Evolutionary conservation across 2,888 invertebrate genomes (phyloP).

Genomic region (Linyphia triangularis): DNA sequence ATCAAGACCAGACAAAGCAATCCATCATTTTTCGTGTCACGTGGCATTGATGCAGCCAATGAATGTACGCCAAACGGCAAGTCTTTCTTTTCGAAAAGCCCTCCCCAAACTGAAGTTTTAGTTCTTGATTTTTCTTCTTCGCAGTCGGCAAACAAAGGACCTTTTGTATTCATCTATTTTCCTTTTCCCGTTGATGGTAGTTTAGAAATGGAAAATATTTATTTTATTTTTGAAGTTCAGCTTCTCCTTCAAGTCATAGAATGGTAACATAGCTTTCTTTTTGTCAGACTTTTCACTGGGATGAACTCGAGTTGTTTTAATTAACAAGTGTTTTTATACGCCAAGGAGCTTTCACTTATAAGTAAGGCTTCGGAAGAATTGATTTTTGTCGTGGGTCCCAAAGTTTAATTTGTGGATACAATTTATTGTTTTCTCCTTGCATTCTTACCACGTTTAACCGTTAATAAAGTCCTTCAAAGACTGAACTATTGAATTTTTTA

Average conservation of each 20-base stretch:
- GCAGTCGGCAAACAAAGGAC: slow-evolving; percentile 56
- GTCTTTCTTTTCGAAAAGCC: slow-evolving; percentile 41
- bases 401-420: slow-evolving; percentile 39
- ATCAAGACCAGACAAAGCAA: slow-evolving; percentile 64
- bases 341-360: background rate
- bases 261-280: background rate
- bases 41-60: slow-evolving; percentile 61
- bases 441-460: slow-evolving; percentile 16
- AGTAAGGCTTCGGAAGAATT: slow-evolving; percentile 6
- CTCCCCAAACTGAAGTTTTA: slow-evolving; percentile 52
- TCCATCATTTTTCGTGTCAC: slow-evolving; percentile 71
- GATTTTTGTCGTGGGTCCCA: slow-evolving; percentile 19
- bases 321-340: slow-evolving; percentile 42
- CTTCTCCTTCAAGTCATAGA: background rate
- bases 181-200: slow-evolving; percentile 58
- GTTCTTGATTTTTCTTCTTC: slow-evolving; percentile 43
- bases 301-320: slow-evolving; percentile 41
- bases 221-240: slow-evolving; percentile 14
- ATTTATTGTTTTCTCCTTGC: slow-evolving; percentile 8
- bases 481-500: slow-evolving; percentile 31
- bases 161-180: slow-evolving; percentile 63
- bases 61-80: slow-evolving; percentile 62
- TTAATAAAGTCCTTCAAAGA: slow-evolving; percentile 33
- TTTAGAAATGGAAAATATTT: slow-evolving; percentile 21
- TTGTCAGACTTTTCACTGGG: background rate